Conservation (phyloP, 2,113 vertebrate species). For the Phrynosoma blainvillii region DNA sequence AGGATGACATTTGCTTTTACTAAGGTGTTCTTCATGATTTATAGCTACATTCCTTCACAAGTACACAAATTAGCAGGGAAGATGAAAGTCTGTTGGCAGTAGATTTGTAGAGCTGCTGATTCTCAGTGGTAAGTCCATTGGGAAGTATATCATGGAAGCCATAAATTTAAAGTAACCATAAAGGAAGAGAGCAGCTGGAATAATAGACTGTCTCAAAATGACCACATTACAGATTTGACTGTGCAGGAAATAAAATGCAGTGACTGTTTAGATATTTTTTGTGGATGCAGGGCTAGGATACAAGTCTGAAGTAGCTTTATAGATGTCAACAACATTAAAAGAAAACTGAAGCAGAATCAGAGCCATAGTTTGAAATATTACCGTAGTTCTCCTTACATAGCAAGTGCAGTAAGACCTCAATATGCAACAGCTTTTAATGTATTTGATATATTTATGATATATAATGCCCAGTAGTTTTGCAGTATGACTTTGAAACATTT, state of each 20-base stretch:
- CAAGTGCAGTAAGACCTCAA: neutral
- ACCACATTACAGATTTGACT: slow-evolving; percentile 26
- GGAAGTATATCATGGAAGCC: slow-evolving; percentile 47
- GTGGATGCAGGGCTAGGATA: slow-evolving; percentile 23
- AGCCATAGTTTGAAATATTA: neutral
- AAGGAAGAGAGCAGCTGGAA: slow-evolving; percentile 51
- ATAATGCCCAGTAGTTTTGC: neutral
- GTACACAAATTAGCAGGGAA: slow-evolving; percentile 60
- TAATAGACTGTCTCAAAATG: slow-evolving; percentile 51
- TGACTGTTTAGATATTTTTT: slow-evolving; percentile 16
- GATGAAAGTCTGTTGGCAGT: slow-evolving; percentile 52
- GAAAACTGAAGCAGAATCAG: slow-evolving; percentile 15
- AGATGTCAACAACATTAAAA: neutral
- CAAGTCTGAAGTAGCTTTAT: slow-evolving; percentile 10
- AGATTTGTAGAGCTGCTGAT: slow-evolving; percentile 62
- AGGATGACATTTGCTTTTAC: slow-evolving; percentile 60
- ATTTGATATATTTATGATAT: neutral
- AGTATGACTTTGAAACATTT: neutral
- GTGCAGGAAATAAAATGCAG: slow-evolving; percentile 22
- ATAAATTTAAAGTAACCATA: slow-evolving; percentile 60
- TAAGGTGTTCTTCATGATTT: slow-evolving; percentile 67
- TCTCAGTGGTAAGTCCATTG: slow-evolving; percentile 57
- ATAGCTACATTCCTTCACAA: slow-evolving; percentile 57
- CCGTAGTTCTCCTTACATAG: neutral
- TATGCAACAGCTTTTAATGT: neutral